These are phyloP conservation scores for Petaurus breviceps DNA, from an alignment of 2,113 vertebrate genomes.

Conservation along the genomic window DNA sequence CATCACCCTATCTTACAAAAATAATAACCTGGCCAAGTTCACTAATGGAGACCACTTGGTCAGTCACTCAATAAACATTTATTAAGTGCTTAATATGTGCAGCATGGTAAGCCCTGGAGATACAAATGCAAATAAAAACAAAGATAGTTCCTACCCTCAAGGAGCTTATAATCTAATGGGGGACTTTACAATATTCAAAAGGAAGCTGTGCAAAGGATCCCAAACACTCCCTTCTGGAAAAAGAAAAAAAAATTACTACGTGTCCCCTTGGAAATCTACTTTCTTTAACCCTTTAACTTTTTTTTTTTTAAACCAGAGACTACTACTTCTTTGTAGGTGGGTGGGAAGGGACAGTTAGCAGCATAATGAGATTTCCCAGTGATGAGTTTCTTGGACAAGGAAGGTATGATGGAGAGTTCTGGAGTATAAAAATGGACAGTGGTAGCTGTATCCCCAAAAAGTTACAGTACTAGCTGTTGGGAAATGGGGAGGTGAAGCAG, in stretches of 20 bases:
- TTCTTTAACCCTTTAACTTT: too few relatives aligned
- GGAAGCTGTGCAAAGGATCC: neutral
- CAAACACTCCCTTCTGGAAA: too few relatives aligned
- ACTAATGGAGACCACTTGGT: neutral
- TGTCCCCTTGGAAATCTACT: too few relatives aligned
- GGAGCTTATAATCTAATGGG: neutral
- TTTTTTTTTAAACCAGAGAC: too few relatives aligned
- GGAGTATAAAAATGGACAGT: neutral
- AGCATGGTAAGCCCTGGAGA: neutral
- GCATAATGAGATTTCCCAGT: neutral
- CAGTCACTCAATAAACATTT: neutral
- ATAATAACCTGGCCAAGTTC: accelerated
- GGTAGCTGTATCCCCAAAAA: neutral
- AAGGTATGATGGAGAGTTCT: neutral
- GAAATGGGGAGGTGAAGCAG: neutral
- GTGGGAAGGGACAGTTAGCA: neutral
- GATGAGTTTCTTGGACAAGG: neutral
- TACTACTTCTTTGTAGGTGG: too few relatives aligned
- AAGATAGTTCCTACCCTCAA: neutral
- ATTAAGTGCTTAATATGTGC: neutral
- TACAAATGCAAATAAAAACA: neutral
- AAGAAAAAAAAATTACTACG: too few relatives aligned
- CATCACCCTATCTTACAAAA: neutral
- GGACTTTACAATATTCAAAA: neutral
- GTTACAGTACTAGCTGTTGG: neutral